These are phyloP conservation scores for Nyctalus aviator DNA, from an alignment of 2,797 vertebrate species.

Conservation along the genomic window DNA sequence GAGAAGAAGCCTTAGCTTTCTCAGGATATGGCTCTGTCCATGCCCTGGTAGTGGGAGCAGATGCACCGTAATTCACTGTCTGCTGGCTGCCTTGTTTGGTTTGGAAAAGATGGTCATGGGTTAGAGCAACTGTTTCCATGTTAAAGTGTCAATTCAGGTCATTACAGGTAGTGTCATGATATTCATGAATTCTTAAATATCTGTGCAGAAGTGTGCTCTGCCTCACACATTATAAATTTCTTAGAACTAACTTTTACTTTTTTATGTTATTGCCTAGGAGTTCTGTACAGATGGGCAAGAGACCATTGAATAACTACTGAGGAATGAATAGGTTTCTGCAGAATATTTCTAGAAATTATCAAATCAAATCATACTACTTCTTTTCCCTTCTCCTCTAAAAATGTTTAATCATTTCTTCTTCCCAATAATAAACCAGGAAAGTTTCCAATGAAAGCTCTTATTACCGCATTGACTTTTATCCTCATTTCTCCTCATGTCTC, in stretches of 20 bases:
- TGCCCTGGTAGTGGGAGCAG: rapidly evolving
- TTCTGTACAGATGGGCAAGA: not conserved
- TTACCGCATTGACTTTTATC: not conserved
- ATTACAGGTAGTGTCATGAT: not conserved
- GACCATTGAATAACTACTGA: not conserved
- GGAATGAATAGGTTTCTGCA: not conserved
- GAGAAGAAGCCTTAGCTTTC: not conserved
- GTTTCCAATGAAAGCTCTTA: not conserved
- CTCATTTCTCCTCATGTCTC: not conserved
- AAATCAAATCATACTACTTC: not conserved
- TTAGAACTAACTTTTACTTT: not conserved
- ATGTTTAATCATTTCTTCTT: not conserved
- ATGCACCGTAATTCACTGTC: rapidly evolving
- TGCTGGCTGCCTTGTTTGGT: not conserved
- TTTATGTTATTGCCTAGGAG: not conserved
- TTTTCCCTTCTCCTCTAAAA: not conserved
- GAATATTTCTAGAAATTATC: not conserved
- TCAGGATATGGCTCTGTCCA: rapidly evolving
- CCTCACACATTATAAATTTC: not conserved
- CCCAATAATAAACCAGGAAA: not conserved
- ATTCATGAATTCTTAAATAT: not conserved
- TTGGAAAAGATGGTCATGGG: not conserved
- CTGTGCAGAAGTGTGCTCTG: not conserved
- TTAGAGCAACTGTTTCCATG: not conserved
- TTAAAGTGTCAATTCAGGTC: not conserved